A percentile compares a stretch with the other conserved stretches of the same genome.
Evolutionary conservation across 2,888 invertebrate genomes (phyloP).

Genomic region (Yponomeuta evonymella): DNA sequence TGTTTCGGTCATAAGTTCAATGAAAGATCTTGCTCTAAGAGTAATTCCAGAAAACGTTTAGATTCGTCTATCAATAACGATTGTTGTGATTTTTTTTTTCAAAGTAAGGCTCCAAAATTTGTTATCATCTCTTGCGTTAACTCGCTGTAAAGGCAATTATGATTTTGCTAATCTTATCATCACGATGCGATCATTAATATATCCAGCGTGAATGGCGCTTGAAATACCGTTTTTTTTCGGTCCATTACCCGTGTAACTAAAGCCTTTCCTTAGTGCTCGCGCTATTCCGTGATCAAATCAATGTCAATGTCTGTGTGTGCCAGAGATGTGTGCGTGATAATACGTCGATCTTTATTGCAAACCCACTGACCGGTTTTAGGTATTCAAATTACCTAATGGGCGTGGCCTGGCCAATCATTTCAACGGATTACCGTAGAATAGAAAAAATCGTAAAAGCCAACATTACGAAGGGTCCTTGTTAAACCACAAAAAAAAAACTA

Average conservation of each 20-base stretch:
- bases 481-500: too few relatives aligned
- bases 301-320: slow-evolving; percentile 51
- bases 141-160: not conserved
- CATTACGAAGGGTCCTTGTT: too few relatives aligned
- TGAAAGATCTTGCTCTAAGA: not conserved
- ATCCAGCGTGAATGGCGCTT: not conserved
- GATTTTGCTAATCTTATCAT: not conserved
- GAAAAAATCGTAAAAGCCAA: too few relatives aligned
- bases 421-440: too few relatives aligned
- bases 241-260: not conserved
- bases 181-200: not conserved
- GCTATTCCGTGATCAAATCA: slow-evolving; percentile 35
- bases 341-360: slow-evolving; percentile 40
- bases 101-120: not conserved
- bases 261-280: slow-evolving; percentile 23
- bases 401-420: too few relatives aligned
- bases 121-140: not conserved
- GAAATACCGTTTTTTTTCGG: not conserved
- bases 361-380: slow-evolving; percentile 55
- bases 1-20: not conserved
- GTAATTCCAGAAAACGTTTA: not conserved
- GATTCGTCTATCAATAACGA: too few relatives aligned
- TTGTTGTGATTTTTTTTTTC: not conserved
- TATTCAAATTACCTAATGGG: slow-evolving; percentile 12
- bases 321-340: slow-evolving; percentile 42